These are phyloP conservation scores for Nettapus auritus DNA, from an alignment of 2,113 vertebrate genomes.

Conservation along the genomic window DNA sequence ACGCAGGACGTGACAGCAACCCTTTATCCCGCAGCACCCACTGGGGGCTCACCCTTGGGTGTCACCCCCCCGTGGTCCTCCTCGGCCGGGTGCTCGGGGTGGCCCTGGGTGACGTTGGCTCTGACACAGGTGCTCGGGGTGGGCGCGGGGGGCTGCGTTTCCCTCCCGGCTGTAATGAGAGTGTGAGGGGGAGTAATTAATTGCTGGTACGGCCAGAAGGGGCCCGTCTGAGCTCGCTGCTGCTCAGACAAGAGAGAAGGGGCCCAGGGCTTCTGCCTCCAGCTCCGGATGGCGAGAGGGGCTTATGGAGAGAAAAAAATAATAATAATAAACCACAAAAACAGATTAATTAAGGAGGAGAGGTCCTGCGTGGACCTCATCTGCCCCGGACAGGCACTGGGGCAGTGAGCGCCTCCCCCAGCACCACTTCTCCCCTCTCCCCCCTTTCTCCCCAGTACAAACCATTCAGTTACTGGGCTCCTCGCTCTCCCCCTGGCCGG, in stretches of 20 bases:
- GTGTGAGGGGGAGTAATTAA: background rate
- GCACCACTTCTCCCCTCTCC: background rate
- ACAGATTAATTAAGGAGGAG: background rate
- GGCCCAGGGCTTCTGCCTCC: background rate
- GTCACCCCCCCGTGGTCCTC: rapidly evolving
- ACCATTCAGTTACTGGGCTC: rapidly evolving
- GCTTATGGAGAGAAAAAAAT: rapidly evolving
- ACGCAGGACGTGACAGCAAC: background rate
- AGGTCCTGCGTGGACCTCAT: background rate
- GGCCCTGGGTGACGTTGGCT: background rate
- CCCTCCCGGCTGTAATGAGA: background rate
- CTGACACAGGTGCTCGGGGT: background rate
- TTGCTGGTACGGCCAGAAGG: background rate
- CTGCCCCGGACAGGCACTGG: background rate
- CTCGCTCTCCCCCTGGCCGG: background rate
- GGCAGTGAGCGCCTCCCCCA: background rate
- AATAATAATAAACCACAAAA: background rate
- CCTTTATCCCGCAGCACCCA: background rate
- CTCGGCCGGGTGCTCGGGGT: background rate
- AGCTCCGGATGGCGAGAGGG: rapidly evolving
- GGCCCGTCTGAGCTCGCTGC: background rate
- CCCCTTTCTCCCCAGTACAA: background rate
- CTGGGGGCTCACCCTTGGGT: rapidly evolving
- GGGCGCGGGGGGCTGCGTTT: background rate
- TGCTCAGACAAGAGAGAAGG: background rate